Evolutionary conservation across 1,140 invertebrate genomes (phyloP).

Genomic region (Lutraria rhynchaena): DNA sequence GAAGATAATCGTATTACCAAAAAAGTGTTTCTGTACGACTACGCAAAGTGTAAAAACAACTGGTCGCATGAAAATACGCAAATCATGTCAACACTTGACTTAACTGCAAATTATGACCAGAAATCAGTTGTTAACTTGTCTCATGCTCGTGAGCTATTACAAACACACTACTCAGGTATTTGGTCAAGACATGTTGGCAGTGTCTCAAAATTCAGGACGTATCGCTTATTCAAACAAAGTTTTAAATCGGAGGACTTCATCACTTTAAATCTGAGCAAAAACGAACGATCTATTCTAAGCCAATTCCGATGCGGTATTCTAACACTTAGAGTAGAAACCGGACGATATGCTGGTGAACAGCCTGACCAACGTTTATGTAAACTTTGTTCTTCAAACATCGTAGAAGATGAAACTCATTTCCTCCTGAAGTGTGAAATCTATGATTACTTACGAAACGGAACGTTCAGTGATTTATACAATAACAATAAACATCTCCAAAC

Average conservation of each 20-base stretch:
- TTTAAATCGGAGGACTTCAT: conserved; percentile 3
- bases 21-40: neutral
- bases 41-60: neutral
- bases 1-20: neutral
- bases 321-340: too few relatives aligned
- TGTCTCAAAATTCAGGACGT: conserved; percentile 2
- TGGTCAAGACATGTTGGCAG: neutral
- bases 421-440: too few relatives aligned
- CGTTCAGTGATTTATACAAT: too few relatives aligned
- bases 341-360: conserved; percentile 3
- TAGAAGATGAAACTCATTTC: too few relatives aligned
- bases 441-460: too few relatives aligned
- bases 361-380: too few relatives aligned
- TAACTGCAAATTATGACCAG: neutral
- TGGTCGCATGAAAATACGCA: neutral
- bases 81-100: neutral
- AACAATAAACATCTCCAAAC: too few relatives aligned
- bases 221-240: neutral
- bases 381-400: too few relatives aligned
- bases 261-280: neutral
- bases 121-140: conserved; percentile 4
- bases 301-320: conserved; percentile 9
- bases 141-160: neutral
- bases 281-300: neutral
- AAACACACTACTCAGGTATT: neutral